Conservation (phyloP, 1,140 invertebrate genomes). For the Macrobrachium nipponense region DNA sequence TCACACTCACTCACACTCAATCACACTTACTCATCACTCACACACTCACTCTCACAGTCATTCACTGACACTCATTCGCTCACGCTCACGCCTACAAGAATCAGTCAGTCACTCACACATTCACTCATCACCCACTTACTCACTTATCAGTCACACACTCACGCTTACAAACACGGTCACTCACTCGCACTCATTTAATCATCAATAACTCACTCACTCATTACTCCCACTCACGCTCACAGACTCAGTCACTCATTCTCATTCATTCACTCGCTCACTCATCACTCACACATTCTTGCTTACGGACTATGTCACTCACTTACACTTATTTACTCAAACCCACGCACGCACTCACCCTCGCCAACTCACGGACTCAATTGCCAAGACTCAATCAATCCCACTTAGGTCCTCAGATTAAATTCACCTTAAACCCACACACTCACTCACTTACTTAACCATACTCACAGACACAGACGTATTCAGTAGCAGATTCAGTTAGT, state of each 20-base stretch:
- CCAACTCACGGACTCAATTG: not conserved
- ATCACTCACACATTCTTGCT: not conserved
- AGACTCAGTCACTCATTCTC: not conserved
- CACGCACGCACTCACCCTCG: not conserved
- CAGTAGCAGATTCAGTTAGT: too few relatives aligned
- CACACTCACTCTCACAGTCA: too few relatives aligned
- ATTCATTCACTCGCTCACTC: not conserved
- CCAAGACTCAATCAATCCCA: not conserved
- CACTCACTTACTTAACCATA: not conserved
- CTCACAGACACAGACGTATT: too few relatives aligned
- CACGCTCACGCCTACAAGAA: too few relatives aligned
- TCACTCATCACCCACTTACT: too few relatives aligned
- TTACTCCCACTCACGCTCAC: too few relatives aligned
- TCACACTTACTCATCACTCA: not conserved
- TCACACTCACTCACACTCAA: not conserved
- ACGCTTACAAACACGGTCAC: too few relatives aligned
- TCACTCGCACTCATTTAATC: too few relatives aligned
- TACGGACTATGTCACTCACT: not conserved
- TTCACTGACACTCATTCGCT: not conserved
- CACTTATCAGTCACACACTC: too few relatives aligned
- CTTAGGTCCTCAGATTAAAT: too few relatives aligned
- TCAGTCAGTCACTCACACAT: too few relatives aligned
- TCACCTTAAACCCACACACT: not conserved
- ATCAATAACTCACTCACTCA: too few relatives aligned
- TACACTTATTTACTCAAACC: conserved; percentile 9